Percentiles rank a stretch among this genome's conserved stretches.
These are phyloP conservation scores for Macquaria ambigua DNA, from an alignment of 2,113 vertebrate species.

Conservation along the genomic window DNA sequence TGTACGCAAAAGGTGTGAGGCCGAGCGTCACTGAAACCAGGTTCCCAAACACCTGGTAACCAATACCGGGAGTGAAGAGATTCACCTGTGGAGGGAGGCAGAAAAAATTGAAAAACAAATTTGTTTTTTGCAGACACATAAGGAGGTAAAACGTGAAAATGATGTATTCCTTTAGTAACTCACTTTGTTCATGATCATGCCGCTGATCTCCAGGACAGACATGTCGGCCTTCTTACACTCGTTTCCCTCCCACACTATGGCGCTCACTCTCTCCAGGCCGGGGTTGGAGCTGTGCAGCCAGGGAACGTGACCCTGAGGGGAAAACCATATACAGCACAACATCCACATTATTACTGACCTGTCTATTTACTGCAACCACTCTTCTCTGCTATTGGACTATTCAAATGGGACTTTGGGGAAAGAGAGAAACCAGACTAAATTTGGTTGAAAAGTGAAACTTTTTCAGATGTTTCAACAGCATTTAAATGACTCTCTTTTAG, in stretches of 20 bases:
- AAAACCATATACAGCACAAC: neutral
- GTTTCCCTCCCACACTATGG: constrained; percentile 99
- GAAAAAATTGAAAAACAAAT: too few relatives aligned
- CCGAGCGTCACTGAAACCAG: constrained; percentile 91
- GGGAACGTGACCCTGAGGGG: constrained; percentile 90
- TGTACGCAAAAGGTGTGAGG: constrained; percentile 91
- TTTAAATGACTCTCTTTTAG: too few relatives aligned
- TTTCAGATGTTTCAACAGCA: too few relatives aligned
- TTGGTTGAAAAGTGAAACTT: too few relatives aligned
- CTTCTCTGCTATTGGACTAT: neutral
- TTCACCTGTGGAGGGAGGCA: constrained; percentile 88
- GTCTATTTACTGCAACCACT: neutral
- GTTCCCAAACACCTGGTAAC: constrained; percentile 98
- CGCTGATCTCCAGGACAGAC: constrained; percentile 99
- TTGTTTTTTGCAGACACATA: neutral
- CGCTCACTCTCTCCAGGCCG: constrained; percentile 96
- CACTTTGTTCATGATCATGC: constrained; percentile 99
- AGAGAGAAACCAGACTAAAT: too few relatives aligned
- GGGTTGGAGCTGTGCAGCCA: constrained; percentile 97
- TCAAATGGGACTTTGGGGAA: neutral
- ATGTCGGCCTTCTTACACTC: constrained; percentile 99
- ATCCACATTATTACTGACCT: neutral
- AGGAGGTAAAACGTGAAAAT: neutral
- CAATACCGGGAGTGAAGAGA: constrained; percentile 93
- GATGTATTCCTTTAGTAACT: constrained; percentile 49